Percentiles rank a stretch among this genome's conserved stretches.
Conservation (phyloP, 2,113 vertebrate species). For the Clarias magur region DNA sequence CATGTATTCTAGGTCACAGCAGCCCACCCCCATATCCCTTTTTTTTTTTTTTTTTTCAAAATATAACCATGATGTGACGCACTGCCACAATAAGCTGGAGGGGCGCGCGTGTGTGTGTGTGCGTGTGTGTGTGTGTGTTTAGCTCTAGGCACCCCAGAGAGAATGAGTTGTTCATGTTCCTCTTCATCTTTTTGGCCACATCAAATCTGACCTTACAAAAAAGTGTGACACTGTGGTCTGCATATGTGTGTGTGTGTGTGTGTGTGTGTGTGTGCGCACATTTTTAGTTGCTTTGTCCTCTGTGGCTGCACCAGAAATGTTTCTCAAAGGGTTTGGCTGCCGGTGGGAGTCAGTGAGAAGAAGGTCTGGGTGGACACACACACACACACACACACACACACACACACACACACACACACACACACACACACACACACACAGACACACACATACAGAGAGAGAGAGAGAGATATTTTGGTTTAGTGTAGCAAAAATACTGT, state of each 20-base stretch:
- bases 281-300: slow-evolving; percentile 23
- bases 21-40: slow-evolving; percentile 45
- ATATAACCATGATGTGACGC: slow-evolving; percentile 47
- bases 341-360: not conserved
- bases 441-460: not conserved
- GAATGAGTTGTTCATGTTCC: slow-evolving; percentile 24
- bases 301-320: slow-evolving; percentile 6
- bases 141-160: not conserved
- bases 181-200: slow-evolving; percentile 41
- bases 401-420: not conserved
- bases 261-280: not conserved
- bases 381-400: not conserved
- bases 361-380: not conserved
- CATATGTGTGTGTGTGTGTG: not conserved
- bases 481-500: not conserved
- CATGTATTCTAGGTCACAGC: slow-evolving; percentile 54
- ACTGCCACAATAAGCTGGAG: slow-evolving; percentile 33
- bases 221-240: not conserved
- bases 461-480: not conserved
- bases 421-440: not conserved
- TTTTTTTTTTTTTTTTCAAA: slow-evolving; percentile 31
- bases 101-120: slow-evolving; percentile 16
- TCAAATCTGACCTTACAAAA: slow-evolving; percentile 30
- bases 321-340: slow-evolving; percentile 26
- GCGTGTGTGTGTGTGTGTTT: slow-evolving; percentile 10